Percentiles rank a stretch among this genome's conserved stretches.
phyloP scores from a whole-genome alignment of 2,113 vertebrate genomes.

The Cepphus grylle region DNA sequence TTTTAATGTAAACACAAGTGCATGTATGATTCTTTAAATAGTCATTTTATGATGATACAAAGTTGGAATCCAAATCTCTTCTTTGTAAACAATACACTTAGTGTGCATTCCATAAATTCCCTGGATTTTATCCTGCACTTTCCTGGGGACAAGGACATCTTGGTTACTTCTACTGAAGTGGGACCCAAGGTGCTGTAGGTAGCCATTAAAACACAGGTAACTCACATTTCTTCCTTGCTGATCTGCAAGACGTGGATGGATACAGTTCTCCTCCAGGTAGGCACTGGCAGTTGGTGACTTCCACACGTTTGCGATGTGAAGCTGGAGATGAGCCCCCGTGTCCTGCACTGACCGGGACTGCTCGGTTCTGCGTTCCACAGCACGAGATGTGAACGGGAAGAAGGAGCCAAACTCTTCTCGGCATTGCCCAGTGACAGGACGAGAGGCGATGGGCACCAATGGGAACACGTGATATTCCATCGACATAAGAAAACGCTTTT shows the following conservation, averaged over 20 bases:
- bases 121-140: background rate
- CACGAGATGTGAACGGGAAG: background rate
- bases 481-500: background rate
- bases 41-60: background rate
- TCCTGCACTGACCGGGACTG: background rate
- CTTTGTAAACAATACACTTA: background rate
- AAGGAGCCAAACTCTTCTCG: background rate
- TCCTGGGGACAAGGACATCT: background rate
- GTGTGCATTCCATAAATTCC: background rate
- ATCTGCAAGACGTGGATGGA: background rate
- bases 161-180: background rate
- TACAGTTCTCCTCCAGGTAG: accelerated
- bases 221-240: background rate
- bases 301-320: accelerated
- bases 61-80: background rate
- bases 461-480: background rate
- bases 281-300: background rate
- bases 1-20: background rate
- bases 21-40: background rate
- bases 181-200: background rate
- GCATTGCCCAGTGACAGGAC: background rate
- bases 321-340: background rate
- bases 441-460: accelerated
- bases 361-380: background rate
- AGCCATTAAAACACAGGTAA: background rate